Evolutionary conservation across 2,888 invertebrate genomes (phyloP).

Genomic region (Eilema depressum): DNA sequence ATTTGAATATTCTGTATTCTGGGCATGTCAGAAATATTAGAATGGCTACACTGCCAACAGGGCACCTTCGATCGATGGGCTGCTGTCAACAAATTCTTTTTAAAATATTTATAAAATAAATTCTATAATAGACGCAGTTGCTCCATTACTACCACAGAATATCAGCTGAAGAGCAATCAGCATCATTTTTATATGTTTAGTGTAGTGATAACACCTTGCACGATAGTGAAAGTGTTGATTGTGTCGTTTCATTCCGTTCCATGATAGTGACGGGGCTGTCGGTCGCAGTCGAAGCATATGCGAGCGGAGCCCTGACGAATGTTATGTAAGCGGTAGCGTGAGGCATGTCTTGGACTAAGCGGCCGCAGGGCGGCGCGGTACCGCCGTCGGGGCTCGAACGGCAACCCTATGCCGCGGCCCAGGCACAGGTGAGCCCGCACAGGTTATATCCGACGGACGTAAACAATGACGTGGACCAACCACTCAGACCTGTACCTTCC

Average conservation of each 20-base stretch:
- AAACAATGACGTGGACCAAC: slow-evolving; percentile 82
- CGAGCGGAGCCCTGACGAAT: slow-evolving; percentile 70
- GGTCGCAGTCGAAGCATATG: slow-evolving; percentile 75
- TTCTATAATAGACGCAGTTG: slow-evolving; percentile 48
- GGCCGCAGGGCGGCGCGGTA: slow-evolving; percentile 67
- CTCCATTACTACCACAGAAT: slow-evolving; percentile 26
- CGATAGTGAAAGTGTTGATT: slow-evolving; percentile 77
- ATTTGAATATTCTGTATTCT: not conserved
- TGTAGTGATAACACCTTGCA: slow-evolving; percentile 40
- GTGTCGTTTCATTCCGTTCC: slow-evolving; percentile 62
- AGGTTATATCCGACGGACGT: slow-evolving; percentile 72
- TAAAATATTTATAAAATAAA: slow-evolving; percentile 69
- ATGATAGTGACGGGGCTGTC: slow-evolving; percentile 78
- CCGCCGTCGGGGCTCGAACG: slow-evolving; percentile 65
- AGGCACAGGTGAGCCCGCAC: slow-evolving; percentile 76
- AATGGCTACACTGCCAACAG: slow-evolving; percentile 84
- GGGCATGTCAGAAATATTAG: slow-evolving; percentile 23
- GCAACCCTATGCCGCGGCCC: slow-evolving; percentile 69
- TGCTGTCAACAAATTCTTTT: slow-evolving; percentile 79
- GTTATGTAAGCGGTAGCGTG: slow-evolving; percentile 81
- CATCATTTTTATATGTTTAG: slow-evolving; percentile 30
- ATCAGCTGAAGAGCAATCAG: slow-evolving; percentile 24
- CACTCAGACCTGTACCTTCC: slow-evolving; percentile 30
- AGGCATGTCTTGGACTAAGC: slow-evolving; percentile 85
- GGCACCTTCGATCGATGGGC: slow-evolving; percentile 86